A percentile compares a stretch with the other conserved stretches of the same genome.
phyloP scores from a whole-genome alignment of 2,113 vertebrate genomes.

The Sclerurus mexicanus region DNA sequence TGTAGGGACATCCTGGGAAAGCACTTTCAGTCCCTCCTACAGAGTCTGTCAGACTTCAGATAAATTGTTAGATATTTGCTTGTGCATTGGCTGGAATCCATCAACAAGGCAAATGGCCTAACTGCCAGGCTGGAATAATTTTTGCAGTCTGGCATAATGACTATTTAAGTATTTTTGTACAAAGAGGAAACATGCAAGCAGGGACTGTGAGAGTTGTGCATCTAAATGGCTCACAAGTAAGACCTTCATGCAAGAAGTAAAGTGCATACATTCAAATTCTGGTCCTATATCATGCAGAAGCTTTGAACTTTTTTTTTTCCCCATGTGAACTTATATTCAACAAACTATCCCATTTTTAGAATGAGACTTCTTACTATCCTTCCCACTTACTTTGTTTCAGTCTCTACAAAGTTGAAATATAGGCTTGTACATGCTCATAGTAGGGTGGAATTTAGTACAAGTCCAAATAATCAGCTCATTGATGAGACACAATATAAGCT shows the following conservation, averaged over 20 bases:
- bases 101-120: not conserved
- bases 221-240: not conserved
- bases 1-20: not conserved
- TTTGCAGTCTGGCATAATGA: not conserved
- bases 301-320: not conserved
- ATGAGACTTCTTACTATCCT: not conserved
- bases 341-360: not conserved
- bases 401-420: not conserved
- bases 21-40: not conserved
- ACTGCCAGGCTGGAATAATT: not conserved
- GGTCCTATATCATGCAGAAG: not conserved
- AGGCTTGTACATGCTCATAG: not conserved
- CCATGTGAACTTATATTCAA: not conserved
- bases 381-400: not conserved
- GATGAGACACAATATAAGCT: not conserved
- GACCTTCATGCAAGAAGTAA: not conserved
- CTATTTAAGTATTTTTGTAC: not conserved
- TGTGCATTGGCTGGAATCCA: not conserved
- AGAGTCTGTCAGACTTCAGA: not conserved
- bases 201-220: not conserved
- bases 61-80: not conserved
- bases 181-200: not conserved
- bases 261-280: not conserved
- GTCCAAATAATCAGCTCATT: not conserved
- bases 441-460: not conserved